Conservation (phyloP, 2,888 invertebrate genomes). For the Andrena minutula region DNA sequence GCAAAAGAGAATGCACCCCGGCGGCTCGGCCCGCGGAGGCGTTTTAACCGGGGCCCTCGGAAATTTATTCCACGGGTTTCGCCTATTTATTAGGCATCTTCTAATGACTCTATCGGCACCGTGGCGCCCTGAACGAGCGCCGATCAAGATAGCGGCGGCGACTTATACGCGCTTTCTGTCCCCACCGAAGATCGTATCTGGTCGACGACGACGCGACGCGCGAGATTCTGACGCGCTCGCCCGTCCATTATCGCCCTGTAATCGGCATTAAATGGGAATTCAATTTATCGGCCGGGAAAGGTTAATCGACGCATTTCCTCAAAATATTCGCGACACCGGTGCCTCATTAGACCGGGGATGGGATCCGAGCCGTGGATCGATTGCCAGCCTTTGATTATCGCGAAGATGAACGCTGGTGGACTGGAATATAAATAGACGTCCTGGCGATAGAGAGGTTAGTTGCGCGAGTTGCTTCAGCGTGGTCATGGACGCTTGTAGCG, state of each 20-base stretch:
- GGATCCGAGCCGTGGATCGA: slow-evolving; percentile 32
- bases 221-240: slow-evolving; percentile 25
- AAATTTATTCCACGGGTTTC: slow-evolving; percentile 68
- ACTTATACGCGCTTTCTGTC: slow-evolving; percentile 72
- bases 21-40: neutral
- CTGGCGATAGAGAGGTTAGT: slow-evolving; percentile 18
- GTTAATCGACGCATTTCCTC: slow-evolving; percentile 61
- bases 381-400: slow-evolving; percentile 55
- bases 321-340: slow-evolving; percentile 64
- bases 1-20: slow-evolving; percentile 5
- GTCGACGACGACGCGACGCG: slow-evolving; percentile 5
- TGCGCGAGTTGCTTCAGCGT: slow-evolving; percentile 23
- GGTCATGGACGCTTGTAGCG: neutral
- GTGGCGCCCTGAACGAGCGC: slow-evolving; percentile 64
- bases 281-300: slow-evolving; percentile 67
- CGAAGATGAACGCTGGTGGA: slow-evolving; percentile 9
- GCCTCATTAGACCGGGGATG: slow-evolving; percentile 51
- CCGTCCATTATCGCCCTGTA: slow-evolving; percentile 43
- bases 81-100: slow-evolving; percentile 74
- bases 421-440: slow-evolving; percentile 49
- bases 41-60: slow-evolving; percentile 6
- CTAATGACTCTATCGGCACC: slow-evolving; percentile 76
- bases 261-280: slow-evolving; percentile 66
- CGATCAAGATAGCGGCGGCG: slow-evolving; percentile 73
- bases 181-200: slow-evolving; percentile 61